A percentile compares a stretch with the other conserved stretches of the same genome.
Evolutionary conservation across 1,140 invertebrate species (phyloP).

Genomic region (Orussus abietinus): DNA sequence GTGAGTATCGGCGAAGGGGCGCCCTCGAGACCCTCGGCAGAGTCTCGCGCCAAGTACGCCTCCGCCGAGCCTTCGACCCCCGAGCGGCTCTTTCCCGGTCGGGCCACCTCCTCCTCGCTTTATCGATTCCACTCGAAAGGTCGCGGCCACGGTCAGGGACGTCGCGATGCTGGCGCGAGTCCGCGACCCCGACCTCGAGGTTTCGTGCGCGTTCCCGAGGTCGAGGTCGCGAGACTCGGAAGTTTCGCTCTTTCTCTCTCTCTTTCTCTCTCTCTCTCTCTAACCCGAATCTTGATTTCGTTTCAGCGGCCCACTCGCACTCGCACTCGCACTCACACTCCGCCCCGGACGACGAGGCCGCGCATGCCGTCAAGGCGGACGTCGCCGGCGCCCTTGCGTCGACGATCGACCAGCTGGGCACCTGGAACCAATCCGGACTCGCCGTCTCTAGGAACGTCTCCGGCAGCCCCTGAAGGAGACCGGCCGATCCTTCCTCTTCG

Average conservation of each 20-base stretch:
- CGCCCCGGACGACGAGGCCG: too few relatives aligned
- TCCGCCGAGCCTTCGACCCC: too few relatives aligned
- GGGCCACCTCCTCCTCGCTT: background rate
- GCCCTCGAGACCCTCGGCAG: conserved; percentile 4
- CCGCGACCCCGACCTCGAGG: conserved; percentile 6
- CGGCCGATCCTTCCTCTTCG: too few relatives aligned
- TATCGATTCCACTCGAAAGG: background rate
- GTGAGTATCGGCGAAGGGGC: conserved; percentile 60
- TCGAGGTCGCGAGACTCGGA: conserved; percentile 9
- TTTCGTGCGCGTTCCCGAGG: conserved; percentile 9
- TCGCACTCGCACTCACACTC: conserved; percentile 33
- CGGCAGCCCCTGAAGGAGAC: too few relatives aligned
- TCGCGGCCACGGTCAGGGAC: background rate
- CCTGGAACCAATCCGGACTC: too few relatives aligned
- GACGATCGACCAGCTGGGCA: too few relatives aligned
- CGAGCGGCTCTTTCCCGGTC: conserved; percentile 21
- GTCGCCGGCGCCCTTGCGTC: too few relatives aligned
- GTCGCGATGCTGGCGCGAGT: background rate
- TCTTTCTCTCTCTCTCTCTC: background rate
- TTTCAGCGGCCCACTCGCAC: conserved; percentile 45
- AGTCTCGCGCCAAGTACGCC: conserved; percentile 23
- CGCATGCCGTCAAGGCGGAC: background rate
- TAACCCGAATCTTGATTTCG: conserved; percentile 12
- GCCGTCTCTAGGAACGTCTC: too few relatives aligned
- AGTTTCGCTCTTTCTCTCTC: conserved; percentile 4